phyloP scores from a whole-genome alignment of 2,888 invertebrate genomes.

The Quadriops clusia region DNA sequence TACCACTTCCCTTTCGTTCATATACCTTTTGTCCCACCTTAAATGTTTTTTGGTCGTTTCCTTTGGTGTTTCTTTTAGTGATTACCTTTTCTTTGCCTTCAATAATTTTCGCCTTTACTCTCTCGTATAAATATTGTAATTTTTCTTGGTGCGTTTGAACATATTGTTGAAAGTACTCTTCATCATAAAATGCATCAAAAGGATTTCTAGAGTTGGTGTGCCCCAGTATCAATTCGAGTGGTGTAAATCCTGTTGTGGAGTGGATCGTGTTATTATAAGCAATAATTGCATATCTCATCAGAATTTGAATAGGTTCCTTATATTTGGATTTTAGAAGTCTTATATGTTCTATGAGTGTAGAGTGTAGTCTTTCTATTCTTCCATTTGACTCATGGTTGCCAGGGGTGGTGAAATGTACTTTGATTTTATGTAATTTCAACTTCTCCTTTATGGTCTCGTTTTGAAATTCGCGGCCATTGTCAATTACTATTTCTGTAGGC shows the following conservation, averaged over 20 bases:
- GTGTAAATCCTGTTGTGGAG: neutral
- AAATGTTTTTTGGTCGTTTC: too few relatives aligned
- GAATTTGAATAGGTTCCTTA: conserved; percentile 2
- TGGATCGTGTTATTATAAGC: conserved; percentile 4
- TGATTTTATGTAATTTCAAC: conserved; percentile 9
- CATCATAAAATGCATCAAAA: too few relatives aligned
- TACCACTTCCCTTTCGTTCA: too few relatives aligned
- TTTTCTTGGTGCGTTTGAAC: too few relatives aligned
- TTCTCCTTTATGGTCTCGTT: conserved; percentile 9
- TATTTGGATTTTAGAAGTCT: conserved; percentile 4
- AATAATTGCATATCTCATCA: conserved; percentile 3
- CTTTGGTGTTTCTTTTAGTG: too few relatives aligned
- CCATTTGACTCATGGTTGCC: conserved; percentile 1
- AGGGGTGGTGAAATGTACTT: conserved; percentile 9
- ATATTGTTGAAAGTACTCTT: too few relatives aligned
- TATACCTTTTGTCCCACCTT: too few relatives aligned
- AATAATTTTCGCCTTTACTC: too few relatives aligned
- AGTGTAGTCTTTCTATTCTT: conserved; percentile 6
- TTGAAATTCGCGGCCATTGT: conserved; percentile 9
- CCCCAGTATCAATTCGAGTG: too few relatives aligned
- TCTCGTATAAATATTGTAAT: too few relatives aligned
- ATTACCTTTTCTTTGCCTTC: too few relatives aligned
- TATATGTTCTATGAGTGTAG: conserved; percentile 1
- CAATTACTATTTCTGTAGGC: conserved; percentile 9
- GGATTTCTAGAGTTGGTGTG: too few relatives aligned